Evolutionary conservation across 2,888 invertebrate species (phyloP), one percentile per base, ranked within the genome.

Genomic region (Papilio demoleus): DNA sequence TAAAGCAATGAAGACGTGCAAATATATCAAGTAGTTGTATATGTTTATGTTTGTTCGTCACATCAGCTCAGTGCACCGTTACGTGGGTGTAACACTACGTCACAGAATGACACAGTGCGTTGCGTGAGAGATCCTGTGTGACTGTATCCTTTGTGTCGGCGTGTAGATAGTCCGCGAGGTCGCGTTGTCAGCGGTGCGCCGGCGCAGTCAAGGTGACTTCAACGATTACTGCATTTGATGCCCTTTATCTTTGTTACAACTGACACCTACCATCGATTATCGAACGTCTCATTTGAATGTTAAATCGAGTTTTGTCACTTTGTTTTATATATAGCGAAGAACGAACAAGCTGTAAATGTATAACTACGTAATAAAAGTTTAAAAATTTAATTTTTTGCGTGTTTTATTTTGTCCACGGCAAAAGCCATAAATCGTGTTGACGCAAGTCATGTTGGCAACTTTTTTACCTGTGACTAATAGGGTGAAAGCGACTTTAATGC

Each of bases 191-290:
- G 38, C 63, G 61, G 50, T n/a, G n/a, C n/a, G n/a, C n/a, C 61
- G 19, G 38, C 67, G 56, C 67, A 36, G 45, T 58, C 68, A 68
- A 68, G 68, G 68, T 64, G 45, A 59, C 59, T 68, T 63, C 61
- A 61, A 50, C 34, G 56, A 45, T 63, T 58, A 47, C 59, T 65
- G 50, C 64, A 60, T 68, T 27, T 60, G 59, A 65, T 68, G 59
- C 65, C 59, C 56, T 60, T 68, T 65, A 60, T 65, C 50, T 50
- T 24, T 40, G 19, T 50, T 24, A 11, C 38, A 34, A 11, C 40
- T 64, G n/a, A 68, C 64, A 9, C 17, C 47, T 1, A 27, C 1
- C 17, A 47, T 11, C 22, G 12, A 12, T 8, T 36, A 1, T 60
- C 60, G 60, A 60, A 47, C 36, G 27, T 58, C 12, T 1, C 12